Evolutionary conservation across 2,113 vertebrate genomes (phyloP).

Genomic region (Melanocharis versteri): DNA sequence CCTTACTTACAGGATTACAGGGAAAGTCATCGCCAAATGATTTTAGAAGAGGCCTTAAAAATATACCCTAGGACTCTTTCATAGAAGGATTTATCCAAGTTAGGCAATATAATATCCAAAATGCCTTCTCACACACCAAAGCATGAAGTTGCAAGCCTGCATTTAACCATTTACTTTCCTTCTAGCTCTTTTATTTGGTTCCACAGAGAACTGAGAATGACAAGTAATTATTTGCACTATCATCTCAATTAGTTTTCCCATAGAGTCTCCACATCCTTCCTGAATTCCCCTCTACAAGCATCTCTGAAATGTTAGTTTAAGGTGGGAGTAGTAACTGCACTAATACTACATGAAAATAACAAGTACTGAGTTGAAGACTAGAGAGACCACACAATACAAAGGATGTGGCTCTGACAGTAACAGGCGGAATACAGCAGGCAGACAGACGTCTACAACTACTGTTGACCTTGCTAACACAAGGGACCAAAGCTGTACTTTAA

Average conservation of each 20-base stretch:
- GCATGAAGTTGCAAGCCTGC: neutral
- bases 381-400: neutral
- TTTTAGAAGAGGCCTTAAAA: neutral
- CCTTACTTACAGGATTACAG: neutral
- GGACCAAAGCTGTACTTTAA: neutral
- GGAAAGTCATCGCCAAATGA: neutral
- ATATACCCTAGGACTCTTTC: neutral
- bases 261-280: neutral
- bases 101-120: neutral
- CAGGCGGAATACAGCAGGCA: neutral
- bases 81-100: neutral
- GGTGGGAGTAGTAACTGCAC: neutral
- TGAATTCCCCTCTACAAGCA: neutral
- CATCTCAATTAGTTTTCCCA: neutral
- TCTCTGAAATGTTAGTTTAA: neutral
- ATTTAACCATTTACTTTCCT: neutral
- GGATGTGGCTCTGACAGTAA: neutral
- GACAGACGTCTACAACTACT: neutral
- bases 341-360: neutral
- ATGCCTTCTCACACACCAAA: neutral
- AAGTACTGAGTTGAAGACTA: neutral
- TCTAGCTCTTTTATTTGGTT: neutral
- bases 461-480: conserved; percentile 23
- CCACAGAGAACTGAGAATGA: neutral
- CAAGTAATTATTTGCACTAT: neutral